These are phyloP conservation scores for Sinosuthora webbiana DNA, from an alignment of 2,113 vertebrate genomes.

Conservation along the genomic window DNA sequence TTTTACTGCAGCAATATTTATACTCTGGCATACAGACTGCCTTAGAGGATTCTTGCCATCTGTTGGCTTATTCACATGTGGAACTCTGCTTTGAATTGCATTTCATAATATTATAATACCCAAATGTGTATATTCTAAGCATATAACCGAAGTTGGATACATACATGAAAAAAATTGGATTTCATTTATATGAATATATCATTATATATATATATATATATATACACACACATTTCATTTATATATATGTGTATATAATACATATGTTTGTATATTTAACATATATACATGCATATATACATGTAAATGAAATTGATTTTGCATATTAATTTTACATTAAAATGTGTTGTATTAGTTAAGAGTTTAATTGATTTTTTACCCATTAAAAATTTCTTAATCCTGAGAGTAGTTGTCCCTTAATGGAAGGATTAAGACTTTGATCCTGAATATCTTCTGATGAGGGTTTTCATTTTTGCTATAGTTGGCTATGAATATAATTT, in stretches of 20 bases:
- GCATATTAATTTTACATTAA: too few relatives aligned
- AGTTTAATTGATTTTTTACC: neutral
- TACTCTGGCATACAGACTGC: conserved; percentile 8
- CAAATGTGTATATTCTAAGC: neutral
- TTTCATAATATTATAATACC: conserved; percentile 2
- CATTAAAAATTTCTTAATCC: neutral
- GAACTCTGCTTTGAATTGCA: neutral
- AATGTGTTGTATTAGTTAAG: neutral
- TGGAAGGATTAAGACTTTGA: neutral
- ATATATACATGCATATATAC: too few relatives aligned
- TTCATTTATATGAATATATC: neutral
- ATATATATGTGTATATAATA: neutral
- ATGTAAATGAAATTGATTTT: neutral
- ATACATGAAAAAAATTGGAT: neutral
- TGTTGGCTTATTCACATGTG: conserved; percentile 45
- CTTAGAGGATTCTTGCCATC: conserved; percentile 53
- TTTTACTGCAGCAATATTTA: conserved; percentile 46
- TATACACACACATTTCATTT: neutral
- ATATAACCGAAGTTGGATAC: neutral
- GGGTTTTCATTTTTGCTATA: neutral
- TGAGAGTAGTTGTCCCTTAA: neutral
- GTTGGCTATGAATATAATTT: neutral
- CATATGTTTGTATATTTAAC: neutral
- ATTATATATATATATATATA: too few relatives aligned
- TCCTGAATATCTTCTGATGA: neutral